Percentiles rank a stretch among this genome's conserved stretches.
Conservation (phyloP, 2,888 invertebrate species). For the Synanthedon andrenaeformis region DNA sequence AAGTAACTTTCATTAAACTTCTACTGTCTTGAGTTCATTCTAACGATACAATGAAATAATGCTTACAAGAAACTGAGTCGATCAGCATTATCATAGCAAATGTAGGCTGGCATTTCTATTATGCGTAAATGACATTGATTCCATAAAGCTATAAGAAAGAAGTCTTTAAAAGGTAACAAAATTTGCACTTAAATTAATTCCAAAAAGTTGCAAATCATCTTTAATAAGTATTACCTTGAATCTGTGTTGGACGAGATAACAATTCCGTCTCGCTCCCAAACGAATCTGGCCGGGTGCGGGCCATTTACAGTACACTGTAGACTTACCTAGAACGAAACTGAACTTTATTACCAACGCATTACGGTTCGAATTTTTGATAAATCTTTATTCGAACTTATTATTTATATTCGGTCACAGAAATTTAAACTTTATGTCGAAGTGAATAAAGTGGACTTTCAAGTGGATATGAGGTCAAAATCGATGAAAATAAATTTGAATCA, state of each 20-base stretch:
- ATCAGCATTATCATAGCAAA: no score
- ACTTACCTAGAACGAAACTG: conserved; percentile 32
- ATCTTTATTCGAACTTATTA: background rate
- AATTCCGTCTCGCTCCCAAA: conserved; percentile 61
- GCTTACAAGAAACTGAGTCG: no score
- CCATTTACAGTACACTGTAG: conserved; percentile 56
- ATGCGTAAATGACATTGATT: no score
- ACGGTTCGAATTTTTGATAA: conserved; percentile 7
- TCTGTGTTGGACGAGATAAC: conserved; percentile 59
- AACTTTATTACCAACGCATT: conserved; percentile 7
- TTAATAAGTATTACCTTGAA: conserved; percentile 36
- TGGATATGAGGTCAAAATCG: background rate
- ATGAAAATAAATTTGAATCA: background rate
- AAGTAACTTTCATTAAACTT: no score
- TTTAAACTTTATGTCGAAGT: background rate
- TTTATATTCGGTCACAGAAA: background rate
- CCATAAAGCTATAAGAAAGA: no score
- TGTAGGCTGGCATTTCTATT: no score
- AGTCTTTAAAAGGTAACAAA: no score
- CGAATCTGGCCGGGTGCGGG: conserved; percentile 50
- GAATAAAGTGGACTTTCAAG: background rate
- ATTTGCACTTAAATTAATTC: background rate
- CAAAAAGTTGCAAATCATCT: background rate
- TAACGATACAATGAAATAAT: no score
- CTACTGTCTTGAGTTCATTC: no score